phyloP scores from a whole-genome alignment of 2,888 invertebrate species.

The Choristoneura rosaceana region DNA sequence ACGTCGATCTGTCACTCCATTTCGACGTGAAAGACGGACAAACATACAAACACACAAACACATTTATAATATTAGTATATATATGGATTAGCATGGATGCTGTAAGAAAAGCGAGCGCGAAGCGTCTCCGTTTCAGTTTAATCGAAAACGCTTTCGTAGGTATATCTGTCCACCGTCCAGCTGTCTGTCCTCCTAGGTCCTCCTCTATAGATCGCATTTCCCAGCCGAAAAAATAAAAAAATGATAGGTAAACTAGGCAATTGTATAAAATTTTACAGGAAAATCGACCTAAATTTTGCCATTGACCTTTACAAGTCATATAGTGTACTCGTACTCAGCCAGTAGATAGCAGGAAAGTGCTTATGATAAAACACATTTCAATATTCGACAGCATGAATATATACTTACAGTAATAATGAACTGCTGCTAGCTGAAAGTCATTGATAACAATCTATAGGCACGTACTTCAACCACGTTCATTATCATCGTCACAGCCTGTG shows the following conservation, averaged over 20 bases:
- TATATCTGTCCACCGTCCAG: no score
- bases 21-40: no score
- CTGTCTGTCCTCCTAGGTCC: no score
- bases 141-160: no score
- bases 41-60: no score
- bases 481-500: not conserved
- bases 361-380: conserved; percentile 14
- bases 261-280: not conserved
- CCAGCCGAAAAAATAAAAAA: no score
- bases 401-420: not conserved
- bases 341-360: conserved; percentile 10
- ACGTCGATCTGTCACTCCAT: no score
- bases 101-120: no score
- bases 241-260: not conserved
- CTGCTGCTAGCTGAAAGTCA: not conserved
- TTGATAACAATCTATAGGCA: conserved; percentile 5
- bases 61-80: no score
- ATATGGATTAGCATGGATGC: no score
- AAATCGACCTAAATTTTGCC: not conserved
- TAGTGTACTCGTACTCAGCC: conserved; percentile 8
- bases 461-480: not conserved
- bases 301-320: conserved; percentile 11
- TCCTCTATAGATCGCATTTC: no score
- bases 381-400: not conserved
- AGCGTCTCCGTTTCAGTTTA: no score